A percentile compares a stretch with the other conserved stretches of the same genome.
Evolutionary conservation across 2,888 invertebrate species (phyloP).

Genomic region (Cryptocephalus primarius): DNA sequence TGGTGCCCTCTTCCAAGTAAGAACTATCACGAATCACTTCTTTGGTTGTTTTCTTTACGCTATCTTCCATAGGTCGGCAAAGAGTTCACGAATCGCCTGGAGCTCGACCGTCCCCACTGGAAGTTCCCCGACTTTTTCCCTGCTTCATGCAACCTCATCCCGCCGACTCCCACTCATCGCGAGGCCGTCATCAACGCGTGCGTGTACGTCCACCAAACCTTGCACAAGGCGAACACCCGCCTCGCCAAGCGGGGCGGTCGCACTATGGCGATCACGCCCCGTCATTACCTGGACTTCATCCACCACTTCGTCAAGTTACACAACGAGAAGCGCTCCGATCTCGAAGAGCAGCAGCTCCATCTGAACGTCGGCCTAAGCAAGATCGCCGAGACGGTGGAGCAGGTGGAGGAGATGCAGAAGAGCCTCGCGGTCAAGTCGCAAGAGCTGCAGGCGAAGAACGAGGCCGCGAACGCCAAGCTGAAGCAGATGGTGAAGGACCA

Average conservation of each 20-base stretch:
- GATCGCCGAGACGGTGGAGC: constrained; percentile 98
- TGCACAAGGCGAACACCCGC: constrained; percentile 88
- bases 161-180: constrained; percentile 67
- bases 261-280: constrained; percentile 95
- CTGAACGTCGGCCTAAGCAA: constrained; percentile 97
- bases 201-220: constrained; percentile 95
- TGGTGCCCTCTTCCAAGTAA: constrained; percentile 80
- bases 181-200: constrained; percentile 98
- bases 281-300: constrained; percentile 97
- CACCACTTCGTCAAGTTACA: constrained; percentile 97
- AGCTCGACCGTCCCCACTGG: constrained; percentile 82
- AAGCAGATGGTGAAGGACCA: constrained; percentile 99
- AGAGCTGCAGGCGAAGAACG: constrained; percentile 93
- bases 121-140: constrained; percentile 85
- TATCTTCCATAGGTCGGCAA: constrained; percentile 58
- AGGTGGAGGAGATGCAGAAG: constrained; percentile 99
- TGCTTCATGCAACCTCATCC: constrained; percentile 67
- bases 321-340: constrained; percentile 93
- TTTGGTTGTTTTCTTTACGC: constrained; percentile 1
- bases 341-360: constrained; percentile 98
- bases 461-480: constrained; percentile 97
- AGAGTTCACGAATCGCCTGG: constrained; percentile 92
- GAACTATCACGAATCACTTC: constrained; percentile 2
- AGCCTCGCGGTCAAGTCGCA: constrained; percentile 94
- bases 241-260: constrained; percentile 86